These are phyloP conservation scores for Scomber japonicus DNA, from an alignment of 2,113 vertebrate genomes.

Conservation along the genomic window DNA sequence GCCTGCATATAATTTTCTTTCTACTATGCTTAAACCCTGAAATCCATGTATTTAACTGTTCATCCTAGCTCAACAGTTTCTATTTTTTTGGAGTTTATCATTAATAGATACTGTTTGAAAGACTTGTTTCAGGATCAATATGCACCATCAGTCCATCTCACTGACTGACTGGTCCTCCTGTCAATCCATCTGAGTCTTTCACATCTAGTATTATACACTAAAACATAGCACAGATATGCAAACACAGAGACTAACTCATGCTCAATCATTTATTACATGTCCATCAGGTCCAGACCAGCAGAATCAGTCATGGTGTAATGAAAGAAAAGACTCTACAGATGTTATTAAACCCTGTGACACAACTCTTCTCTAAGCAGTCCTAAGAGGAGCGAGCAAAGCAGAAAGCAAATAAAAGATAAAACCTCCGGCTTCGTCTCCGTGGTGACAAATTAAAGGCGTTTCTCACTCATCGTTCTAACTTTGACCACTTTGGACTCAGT, in stretches of 20 bases:
- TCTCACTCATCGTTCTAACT: not conserved
- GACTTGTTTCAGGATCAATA: not conserved
- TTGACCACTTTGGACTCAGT: conserved; percentile 20
- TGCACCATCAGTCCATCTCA: not conserved
- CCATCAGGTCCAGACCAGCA: not conserved
- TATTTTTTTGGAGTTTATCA: not conserved
- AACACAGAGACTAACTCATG: conserved; percentile 7
- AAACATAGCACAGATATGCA: conserved; percentile 14
- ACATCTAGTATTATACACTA: not conserved
- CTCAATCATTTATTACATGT: conserved; percentile 9
- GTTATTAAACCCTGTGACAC: too few species aligned
- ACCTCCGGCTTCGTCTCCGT: not conserved
- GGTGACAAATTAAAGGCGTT: not conserved
- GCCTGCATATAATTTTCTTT: not conserved
- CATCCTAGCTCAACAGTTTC: not conserved
- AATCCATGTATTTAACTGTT: too few species aligned
- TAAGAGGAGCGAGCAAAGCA: not conserved
- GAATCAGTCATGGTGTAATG: too few species aligned
- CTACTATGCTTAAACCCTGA: too few species aligned
- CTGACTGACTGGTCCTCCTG: not conserved
- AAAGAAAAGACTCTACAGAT: too few species aligned
- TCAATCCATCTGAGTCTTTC: too few species aligned
- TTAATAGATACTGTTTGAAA: not conserved
- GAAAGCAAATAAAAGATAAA: not conserved
- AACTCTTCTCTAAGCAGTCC: too few species aligned